phyloP scores from a whole-genome alignment of 2,113 vertebrate genomes.

The Regulus satrapa region DNA sequence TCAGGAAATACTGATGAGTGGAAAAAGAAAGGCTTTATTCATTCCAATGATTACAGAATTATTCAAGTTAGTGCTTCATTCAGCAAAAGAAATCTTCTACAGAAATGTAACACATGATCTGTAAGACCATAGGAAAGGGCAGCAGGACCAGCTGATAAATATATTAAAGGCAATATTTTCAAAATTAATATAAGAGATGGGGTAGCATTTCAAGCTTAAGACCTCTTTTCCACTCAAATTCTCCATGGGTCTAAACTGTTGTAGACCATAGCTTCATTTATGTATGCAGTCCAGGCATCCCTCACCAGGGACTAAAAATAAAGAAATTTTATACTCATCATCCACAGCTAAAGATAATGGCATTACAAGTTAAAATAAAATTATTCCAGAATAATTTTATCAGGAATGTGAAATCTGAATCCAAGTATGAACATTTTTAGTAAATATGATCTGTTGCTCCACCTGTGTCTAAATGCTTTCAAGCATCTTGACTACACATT shows the following conservation, averaged over 20 bases:
- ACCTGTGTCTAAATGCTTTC: slow-evolving; percentile 17
- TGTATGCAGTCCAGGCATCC: not conserved
- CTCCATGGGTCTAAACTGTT: not conserved
- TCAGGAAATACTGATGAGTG: not conserved
- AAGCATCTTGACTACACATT: not conserved
- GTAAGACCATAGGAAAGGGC: not conserved
- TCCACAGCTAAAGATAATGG: not conserved
- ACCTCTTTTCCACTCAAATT: not conserved
- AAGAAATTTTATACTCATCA: not conserved
- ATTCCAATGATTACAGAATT: not conserved
- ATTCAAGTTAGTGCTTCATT: not conserved
- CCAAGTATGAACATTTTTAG: not conserved
- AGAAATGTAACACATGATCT: not conserved
- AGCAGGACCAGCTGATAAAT: not conserved
- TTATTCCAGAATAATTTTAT: slow-evolving; percentile 35
- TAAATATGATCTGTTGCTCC: not conserved
- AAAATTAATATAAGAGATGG: not conserved
- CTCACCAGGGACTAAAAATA: slow-evolving; percentile 8
- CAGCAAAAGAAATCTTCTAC: not conserved
- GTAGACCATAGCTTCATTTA: not conserved
- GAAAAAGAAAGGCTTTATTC: not conserved
- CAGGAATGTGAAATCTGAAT: slow-evolving; percentile 61
- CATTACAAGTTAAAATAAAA: not conserved
- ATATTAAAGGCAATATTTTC: not conserved
- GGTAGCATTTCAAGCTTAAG: not conserved